These are phyloP conservation scores for Drosophila oshimai DNA, from an alignment of 1,140 invertebrate genomes.

Conservation along the genomic window DNA sequence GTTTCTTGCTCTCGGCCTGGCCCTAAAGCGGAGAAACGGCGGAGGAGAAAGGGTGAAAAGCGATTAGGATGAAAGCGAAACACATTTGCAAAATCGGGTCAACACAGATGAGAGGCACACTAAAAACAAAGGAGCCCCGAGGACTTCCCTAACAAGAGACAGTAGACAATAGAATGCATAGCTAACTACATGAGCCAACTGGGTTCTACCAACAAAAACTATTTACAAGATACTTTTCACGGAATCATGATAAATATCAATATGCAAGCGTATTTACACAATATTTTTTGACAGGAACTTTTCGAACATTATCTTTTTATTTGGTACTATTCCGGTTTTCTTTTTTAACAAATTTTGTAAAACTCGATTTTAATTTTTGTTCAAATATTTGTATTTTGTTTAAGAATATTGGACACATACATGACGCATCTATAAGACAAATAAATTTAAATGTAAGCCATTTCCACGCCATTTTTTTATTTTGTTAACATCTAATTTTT, in stretches of 20 bases:
- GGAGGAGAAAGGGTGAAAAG: neutral
- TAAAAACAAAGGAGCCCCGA: slow-evolving; percentile 30
- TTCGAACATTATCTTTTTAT: no score
- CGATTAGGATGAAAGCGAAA: slow-evolving; percentile 53
- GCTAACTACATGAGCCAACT: slow-evolving; percentile 31
- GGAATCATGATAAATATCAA: slow-evolving; percentile 11
- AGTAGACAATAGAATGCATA: slow-evolving; percentile 24
- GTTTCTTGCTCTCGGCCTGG: slow-evolving; percentile 82
- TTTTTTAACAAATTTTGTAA: neutral
- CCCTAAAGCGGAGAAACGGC: slow-evolving; percentile 43
- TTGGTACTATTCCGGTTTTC: neutral
- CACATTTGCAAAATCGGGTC: slow-evolving; percentile 46
- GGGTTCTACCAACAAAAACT: slow-evolving; percentile 16
- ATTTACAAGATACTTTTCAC: slow-evolving; percentile 30
- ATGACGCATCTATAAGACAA: no score
- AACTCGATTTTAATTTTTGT: neutral
- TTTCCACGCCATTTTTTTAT: no score
- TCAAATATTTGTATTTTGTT: no score
- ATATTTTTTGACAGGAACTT: neutral
- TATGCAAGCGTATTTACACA: neutral
- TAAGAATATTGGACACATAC: no score
- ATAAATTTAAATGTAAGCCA: no score
- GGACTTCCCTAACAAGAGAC: slow-evolving; percentile 26
- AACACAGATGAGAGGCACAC: slow-evolving; percentile 42
- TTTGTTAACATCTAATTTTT: no score